A percentile compares a stretch with the other conserved stretches of the same genome.
Conservation (phyloP, 2,888 invertebrate species). For the Automeris io region DNA sequence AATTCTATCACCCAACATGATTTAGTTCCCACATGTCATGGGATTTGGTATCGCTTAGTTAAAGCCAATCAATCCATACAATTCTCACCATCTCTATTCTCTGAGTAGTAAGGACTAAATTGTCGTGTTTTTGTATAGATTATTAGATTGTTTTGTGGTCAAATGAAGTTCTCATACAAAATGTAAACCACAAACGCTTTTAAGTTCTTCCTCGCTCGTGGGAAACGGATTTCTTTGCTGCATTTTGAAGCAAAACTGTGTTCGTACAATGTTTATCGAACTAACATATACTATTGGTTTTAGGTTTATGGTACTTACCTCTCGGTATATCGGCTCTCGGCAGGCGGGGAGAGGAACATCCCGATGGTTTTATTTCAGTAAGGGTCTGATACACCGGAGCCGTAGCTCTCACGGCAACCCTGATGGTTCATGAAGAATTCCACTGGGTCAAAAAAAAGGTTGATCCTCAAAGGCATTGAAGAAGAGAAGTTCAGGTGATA, state of each 20-base stretch:
- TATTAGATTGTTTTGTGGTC: constrained; percentile 17
- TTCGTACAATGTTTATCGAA: constrained; percentile 6
- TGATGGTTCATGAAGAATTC: too few relatives aligned
- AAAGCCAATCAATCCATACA: not conserved
- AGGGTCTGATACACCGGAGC: too few relatives aligned
- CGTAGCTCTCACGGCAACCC: too few relatives aligned
- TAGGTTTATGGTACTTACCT: too few relatives aligned
- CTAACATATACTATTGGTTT: too few relatives aligned
- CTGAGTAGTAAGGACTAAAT: constrained; percentile 2
- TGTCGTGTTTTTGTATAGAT: not conserved
- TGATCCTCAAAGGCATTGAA: too few relatives aligned
- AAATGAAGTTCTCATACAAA: constrained; percentile 15
- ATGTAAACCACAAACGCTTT: constrained; percentile 15
- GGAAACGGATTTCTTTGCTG: constrained; percentile 9
- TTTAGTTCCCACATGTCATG: not conserved
- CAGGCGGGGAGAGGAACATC: too few relatives aligned
- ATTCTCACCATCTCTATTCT: constrained; percentile 1
- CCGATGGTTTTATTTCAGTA: too few relatives aligned
- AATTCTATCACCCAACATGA: constrained; percentile 2
- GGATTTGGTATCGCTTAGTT: not conserved
- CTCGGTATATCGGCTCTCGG: too few relatives aligned
- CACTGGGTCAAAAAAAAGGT: too few relatives aligned
- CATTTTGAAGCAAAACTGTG: not conserved
- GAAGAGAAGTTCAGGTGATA: too few relatives aligned
- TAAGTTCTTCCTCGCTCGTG: constrained; percentile 18